Percentiles rank a stretch among this genome's conserved stretches.
These are phyloP conservation scores for Cyprinodon diabolis DNA, from an alignment of 2,797 vertebrate species.

Conservation along the genomic window DNA sequence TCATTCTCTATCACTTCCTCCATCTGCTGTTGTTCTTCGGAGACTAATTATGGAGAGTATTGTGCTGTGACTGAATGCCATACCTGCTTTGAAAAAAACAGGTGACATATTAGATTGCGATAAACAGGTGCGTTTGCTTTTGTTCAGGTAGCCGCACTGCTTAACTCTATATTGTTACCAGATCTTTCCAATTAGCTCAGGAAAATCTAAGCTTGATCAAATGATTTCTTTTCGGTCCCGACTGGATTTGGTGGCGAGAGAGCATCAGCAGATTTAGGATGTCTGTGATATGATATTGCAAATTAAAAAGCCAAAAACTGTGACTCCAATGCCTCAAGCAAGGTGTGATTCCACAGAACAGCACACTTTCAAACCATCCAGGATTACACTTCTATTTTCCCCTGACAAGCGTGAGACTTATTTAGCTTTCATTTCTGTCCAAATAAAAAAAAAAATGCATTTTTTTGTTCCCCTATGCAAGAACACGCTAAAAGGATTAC, in stretches of 20 bases:
- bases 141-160: conserved; percentile 46
- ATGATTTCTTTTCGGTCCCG: conserved; percentile 47
- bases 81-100: conserved; percentile 72
- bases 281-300: conserved; percentile 7
- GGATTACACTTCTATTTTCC: neutral
- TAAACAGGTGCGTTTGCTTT: conserved; percentile 74
- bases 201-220: conserved; percentile 63
- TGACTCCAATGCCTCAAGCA: conserved; percentile 10
- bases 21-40: conserved; percentile 77
- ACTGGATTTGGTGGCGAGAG: conserved; percentile 19
- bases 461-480: neutral
- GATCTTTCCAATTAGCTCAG: conserved; percentile 63
- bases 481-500: conserved; percentile 7
- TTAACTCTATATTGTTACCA: conserved; percentile 55
- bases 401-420: neutral
- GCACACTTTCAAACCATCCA: conserved; percentile 4
- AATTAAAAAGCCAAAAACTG: neutral
- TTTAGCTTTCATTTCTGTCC: neutral
- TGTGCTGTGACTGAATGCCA: conserved; percentile 76
- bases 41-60: conserved; percentile 78
- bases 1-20: conserved; percentile 44
- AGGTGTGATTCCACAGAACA: conserved; percentile 10
- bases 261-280: conserved; percentile 1
- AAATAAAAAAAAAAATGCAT: conserved; percentile 1
- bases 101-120: conserved; percentile 65